Base-by-base conservation (phyloP, 2,113 vertebrate species). In the Nothocercus julius region DNA sequence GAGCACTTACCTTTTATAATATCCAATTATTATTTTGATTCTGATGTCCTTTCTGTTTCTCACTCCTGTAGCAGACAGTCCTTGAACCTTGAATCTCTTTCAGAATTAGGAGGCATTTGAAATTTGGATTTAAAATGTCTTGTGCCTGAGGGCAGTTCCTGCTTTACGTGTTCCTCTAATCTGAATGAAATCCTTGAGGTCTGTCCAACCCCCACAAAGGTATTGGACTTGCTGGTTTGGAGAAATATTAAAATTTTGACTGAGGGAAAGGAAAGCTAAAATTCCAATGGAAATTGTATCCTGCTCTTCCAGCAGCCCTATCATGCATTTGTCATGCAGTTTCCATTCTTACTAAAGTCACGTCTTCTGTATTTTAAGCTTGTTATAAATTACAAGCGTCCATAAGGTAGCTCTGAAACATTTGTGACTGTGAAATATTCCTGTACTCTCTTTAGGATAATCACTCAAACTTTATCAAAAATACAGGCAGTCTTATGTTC, bases 231-330 rank as follows among this genome's bases (percentile, higher is more conserved):
- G 51, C 62, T 76, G 44, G 66, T 96, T 78, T 79, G 62, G 75
- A 90, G 74, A 82, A 91, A 82, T 66, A 91, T 64, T 47, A 56
- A 3, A 72, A 86, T 90, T 92, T 93, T 92, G 58, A 90, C 19
- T 82, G 81, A 28, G 53, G 77, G 62, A 95, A 94, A 56, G 76
- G 49, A 76, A 94, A 93, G 92, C 67, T 89, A 93, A 92, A 79
- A 96, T 96, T 93, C 90, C 88, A 82, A 67, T 89, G 89, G 89
- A 94, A 90, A 85, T 92, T 90, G 30, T 95, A 13, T 85, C 40
- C 88, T 92, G 74, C 70, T 58, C 85, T 93, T 82, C 54, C 58
- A 85, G 70, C 40, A 74, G 2, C 44, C 74, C 53, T 45, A 89
- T 36, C 63, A 89, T 85, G 25, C 42, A 42, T 72, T 91, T 92